Evolutionary conservation across 1,140 invertebrate genomes (phyloP).

Genomic region (Proales similis): DNA sequence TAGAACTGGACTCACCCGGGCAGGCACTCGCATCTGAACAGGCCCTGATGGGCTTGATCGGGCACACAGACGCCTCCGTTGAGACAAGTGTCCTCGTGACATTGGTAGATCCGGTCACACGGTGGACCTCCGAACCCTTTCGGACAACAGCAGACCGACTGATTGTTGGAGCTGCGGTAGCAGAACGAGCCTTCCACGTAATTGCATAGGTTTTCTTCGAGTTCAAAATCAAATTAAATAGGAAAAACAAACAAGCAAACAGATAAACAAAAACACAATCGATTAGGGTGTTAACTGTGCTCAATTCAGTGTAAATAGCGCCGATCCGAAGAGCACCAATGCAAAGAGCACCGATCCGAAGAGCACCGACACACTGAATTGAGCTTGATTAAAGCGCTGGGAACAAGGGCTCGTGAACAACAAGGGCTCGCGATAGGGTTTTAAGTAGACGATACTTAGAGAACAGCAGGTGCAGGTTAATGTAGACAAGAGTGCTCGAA

Average conservation of each 20-base stretch:
- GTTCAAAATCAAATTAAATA: background rate
- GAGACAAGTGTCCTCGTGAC: conserved; percentile 15
- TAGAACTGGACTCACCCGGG: conserved; percentile 14
- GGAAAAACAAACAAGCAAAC: background rate
- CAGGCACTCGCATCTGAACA: conserved; percentile 2
- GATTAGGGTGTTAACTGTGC: too few relatives aligned
- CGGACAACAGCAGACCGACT: conserved; percentile 28
- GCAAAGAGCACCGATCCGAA: too few relatives aligned
- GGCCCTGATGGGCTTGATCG: background rate
- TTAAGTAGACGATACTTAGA: too few relatives aligned
- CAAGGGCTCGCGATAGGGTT: too few relatives aligned
- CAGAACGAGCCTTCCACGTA: conserved; percentile 34
- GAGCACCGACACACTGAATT: too few relatives aligned
- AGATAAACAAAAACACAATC: background rate
- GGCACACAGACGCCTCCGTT: conserved; percentile 18
- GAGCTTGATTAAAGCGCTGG: too few relatives aligned
- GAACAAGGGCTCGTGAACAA: too few relatives aligned
- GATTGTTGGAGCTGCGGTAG: conserved; percentile 4
- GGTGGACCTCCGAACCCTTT: conserved; percentile 26
- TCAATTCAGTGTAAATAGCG: too few relatives aligned
- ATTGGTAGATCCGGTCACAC: conserved; percentile 2
- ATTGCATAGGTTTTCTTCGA: conserved; percentile 23
- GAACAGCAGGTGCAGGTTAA: too few relatives aligned
- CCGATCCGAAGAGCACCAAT: too few relatives aligned
- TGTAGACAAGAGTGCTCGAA: too few relatives aligned